phyloP scores from a whole-genome alignment of 2,797 vertebrate species.

The Margarornis squamiger region DNA sequence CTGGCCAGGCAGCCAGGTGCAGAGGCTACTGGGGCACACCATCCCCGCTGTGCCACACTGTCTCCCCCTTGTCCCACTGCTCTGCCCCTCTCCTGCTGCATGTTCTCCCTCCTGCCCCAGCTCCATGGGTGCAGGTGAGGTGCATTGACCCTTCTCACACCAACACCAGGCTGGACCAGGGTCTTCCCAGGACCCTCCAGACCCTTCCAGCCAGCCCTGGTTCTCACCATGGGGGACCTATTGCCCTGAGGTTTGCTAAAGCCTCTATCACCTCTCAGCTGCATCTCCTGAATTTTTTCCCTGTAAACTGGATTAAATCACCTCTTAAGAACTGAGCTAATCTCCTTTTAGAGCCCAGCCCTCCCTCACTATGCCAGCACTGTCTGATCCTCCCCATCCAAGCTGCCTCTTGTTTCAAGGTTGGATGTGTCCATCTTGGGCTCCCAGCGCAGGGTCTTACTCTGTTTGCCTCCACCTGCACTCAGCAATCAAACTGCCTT shows the following conservation, averaged over 20 bases:
- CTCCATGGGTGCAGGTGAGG: neutral
- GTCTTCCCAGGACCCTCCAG: neutral
- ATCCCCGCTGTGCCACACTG: rapidly evolving
- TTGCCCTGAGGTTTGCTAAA: neutral
- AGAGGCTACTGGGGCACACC: neutral
- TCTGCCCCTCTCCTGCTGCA: neutral
- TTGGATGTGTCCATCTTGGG: conserved; percentile 19
- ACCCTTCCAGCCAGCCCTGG: neutral
- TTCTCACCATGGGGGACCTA: neutral
- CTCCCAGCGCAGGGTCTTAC: neutral
- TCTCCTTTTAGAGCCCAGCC: neutral
- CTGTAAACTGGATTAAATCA: conserved; percentile 4
- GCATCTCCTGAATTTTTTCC: neutral
- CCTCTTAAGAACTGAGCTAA: neutral
- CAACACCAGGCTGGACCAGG: neutral
- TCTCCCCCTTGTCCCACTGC: rapidly evolving
- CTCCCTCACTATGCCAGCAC: neutral
- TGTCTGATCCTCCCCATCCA: neutral
- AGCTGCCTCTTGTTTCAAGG: conserved; percentile 52
- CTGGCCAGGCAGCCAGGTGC: neutral
- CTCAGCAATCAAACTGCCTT: conserved; percentile 45
- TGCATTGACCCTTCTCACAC: neutral
- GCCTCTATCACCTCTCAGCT: neutral
- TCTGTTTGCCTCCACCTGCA: conserved; percentile 22
- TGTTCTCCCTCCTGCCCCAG: neutral